Evolutionary conservation across 2,888 invertebrate species (phyloP), one percentile per base, ranked within the genome.

Genomic region (Pemphredon lugubris): DNA sequence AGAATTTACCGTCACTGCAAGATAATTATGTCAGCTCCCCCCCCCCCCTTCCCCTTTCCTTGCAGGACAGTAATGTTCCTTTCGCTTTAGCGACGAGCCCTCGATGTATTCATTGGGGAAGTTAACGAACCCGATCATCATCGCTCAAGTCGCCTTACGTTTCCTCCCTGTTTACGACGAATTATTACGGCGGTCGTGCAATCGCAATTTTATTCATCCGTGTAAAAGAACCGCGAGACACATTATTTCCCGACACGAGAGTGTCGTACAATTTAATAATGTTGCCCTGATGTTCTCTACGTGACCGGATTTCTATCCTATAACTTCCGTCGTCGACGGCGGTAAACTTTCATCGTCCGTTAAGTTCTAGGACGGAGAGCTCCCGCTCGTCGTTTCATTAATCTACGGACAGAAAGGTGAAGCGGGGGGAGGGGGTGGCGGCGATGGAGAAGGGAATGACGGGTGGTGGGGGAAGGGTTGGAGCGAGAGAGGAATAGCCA

Each of bases 261-360:
- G 57, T 47, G 61, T 48, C 61, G 45, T 66, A 61, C 70, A 73
- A 79, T 79, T 79, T 75, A 79, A 79, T 75, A 79, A 79, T 39
- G 55, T 48, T 37, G n/a, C 37, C 39, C 61, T 39, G 61, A 68
- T 72, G 63, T 57, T 21, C 54, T 51, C 58, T 73, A 75, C 75
- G 65, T 75, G 67, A 71, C 73, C 59, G 65, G 68, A 68, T 79
- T 79, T 79, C 73, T 73, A 68, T 73, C 68, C 60, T 48, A 42
- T 57, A 69, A 66, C 32, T 57, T 66, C 32, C 5, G 42, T 9
- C 48, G 32, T 23, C 14, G 21, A 39, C n/a, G 44, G 37, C 16
- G 23, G 2, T 39, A 47, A 66, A 66, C 39, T 66, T 70, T 48
- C 48, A 13, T 21, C 40, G 32, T 30, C 16, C 44, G 20, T n/a